Evolutionary conservation across 2,113 vertebrate species (phyloP), one percentile per base, ranked within the genome.

Genomic region (Anthoscopus minutus): DNA sequence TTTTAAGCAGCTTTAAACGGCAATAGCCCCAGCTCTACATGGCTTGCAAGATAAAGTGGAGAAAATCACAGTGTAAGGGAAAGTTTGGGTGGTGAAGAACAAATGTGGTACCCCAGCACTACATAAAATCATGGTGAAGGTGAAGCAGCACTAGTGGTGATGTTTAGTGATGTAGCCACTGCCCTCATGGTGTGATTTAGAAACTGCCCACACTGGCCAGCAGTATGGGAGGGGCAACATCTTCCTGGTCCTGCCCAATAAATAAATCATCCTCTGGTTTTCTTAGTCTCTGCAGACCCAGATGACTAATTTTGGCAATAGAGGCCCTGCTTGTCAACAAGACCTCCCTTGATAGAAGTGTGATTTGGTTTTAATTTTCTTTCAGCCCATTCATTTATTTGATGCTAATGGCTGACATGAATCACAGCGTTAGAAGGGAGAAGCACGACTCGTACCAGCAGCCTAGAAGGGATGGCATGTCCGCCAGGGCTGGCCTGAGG

Each of bases 341-440:
- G 76, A 88, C 23, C 31, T 95, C 45, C 69, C 56, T 47, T 86
- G 40, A 69, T 3, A 79, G 53, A 85, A 28, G 66, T 0, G 2
- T 79, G 67, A 86, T 89, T 91, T 82, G 35, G 21, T 87, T 93
- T 96, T 89, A 72, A 91, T 92, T 91, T 92, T 89, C 91, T 47
- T 58, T 73, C 10, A 5, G 50, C 78, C 89, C 67, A 50, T 92
- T 94, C 62, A 58, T 91, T 89, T 91, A 69, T 69, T 81, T 89
- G 74, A 91, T 45, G 54, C 58, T 87, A 80, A 67, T 48, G 57
- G 77, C 50, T 92, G 76, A 65, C 58, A 62, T 47, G 91, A 89
- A 87, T 87, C 78, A 69, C 2, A 57, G 57, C 7, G 2, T 66
- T 89, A 28, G 35, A 50, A 82, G 21, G 47, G 62, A 71, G 62